Conservation (phyloP, 2,797 vertebrate species). For the Fratercula arctica region DNA sequence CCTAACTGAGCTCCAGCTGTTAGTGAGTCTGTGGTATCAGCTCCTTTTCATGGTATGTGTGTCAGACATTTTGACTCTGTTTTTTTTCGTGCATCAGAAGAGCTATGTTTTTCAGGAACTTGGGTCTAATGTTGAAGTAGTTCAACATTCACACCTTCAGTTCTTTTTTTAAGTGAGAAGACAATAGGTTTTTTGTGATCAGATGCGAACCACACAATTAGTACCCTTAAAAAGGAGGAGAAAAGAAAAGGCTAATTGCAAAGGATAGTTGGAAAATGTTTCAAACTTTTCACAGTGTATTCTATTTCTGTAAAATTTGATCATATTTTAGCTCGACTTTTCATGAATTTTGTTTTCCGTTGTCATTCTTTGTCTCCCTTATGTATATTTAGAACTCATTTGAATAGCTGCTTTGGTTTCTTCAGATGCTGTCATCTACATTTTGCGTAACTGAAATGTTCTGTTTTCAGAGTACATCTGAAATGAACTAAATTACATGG, state of each 20-base stretch:
- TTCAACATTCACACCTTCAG: background rate
- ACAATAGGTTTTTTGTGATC: background rate
- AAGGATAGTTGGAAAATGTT: background rate
- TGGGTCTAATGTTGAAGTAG: background rate
- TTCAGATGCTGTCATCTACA: background rate
- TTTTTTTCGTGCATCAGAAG: background rate
- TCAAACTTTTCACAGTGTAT: background rate
- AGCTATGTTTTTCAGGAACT: background rate
- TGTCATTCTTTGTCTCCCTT: background rate
- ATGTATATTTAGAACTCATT: background rate
- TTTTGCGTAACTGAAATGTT: background rate
- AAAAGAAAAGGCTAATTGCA: background rate
- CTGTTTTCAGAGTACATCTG: background rate
- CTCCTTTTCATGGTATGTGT: background rate
- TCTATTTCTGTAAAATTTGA: background rate
- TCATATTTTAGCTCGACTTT: background rate
- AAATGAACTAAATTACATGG: background rate
- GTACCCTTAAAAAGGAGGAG: background rate
- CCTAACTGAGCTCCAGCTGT: background rate
- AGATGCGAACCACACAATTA: background rate
- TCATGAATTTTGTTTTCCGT: background rate
- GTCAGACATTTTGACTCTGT: background rate
- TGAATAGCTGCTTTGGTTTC: background rate
- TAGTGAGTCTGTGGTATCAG: accelerated
- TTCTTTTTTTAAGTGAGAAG: background rate